Percentiles rank a stretch among this genome's conserved stretches.
These are phyloP conservation scores for Acridotheres tristis DNA, from an alignment of 2,797 vertebrate species.

Conservation along the genomic window DNA sequence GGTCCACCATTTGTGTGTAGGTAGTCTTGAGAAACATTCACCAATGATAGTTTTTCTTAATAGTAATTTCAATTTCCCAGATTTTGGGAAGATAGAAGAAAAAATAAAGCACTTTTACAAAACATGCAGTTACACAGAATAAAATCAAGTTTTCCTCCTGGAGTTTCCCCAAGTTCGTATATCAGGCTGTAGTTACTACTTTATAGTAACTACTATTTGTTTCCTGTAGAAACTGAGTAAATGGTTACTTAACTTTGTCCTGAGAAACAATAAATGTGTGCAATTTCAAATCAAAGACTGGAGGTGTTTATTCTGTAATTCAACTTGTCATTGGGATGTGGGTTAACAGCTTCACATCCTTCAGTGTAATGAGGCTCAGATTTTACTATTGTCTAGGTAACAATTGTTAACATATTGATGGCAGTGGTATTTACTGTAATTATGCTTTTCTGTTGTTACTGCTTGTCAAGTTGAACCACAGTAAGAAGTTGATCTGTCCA, in stretches of 20 bases:
- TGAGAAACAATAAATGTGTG: background rate
- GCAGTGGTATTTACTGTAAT: background rate
- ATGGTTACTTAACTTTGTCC: background rate
- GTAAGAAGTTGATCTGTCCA: background rate
- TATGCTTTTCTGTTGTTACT: background rate
- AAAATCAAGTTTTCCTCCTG: background rate
- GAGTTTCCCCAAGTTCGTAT: background rate
- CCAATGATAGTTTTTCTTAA: background rate
- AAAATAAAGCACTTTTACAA: background rate
- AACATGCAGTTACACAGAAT: background rate
- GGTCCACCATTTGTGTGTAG: background rate
- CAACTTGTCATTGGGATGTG: background rate
- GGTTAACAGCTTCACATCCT: background rate
- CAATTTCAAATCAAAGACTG: background rate
- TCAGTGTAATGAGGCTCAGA: background rate
- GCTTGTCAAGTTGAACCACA: background rate
- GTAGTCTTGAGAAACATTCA: background rate
- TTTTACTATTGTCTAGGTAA: background rate
- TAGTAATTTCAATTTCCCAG: background rate
- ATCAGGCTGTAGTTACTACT: background rate
- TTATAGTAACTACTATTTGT: background rate
- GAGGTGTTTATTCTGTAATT: background rate
- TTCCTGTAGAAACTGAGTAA: background rate
- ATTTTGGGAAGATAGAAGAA: background rate
- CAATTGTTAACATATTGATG: background rate